A percentile compares a stretch with the other conserved stretches of the same genome.
These are phyloP conservation scores for Saturnia japonica DNA, from an alignment of 2,888 invertebrate genomes.

Conservation along the genomic window DNA sequence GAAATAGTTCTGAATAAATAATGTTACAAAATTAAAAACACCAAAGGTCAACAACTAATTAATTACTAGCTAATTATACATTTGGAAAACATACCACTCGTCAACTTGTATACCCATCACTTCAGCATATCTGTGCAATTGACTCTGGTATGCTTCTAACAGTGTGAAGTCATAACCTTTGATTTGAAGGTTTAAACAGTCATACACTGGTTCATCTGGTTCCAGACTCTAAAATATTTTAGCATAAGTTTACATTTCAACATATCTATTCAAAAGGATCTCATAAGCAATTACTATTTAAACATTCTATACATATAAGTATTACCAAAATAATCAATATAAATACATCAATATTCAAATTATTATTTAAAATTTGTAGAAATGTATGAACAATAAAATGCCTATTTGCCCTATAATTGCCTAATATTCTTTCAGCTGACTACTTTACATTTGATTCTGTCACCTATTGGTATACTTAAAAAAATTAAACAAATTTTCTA, in stretches of 20 bases:
- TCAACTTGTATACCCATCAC: slow-evolving; percentile 89
- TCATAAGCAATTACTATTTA: neutral
- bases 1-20: too few relatives aligned
- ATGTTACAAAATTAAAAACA: neutral
- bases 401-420: neutral
- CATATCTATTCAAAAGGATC: neutral
- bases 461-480: neutral
- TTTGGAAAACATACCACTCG: slow-evolving; percentile 79
- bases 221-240: slow-evolving; percentile 78
- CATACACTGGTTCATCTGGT: slow-evolving; percentile 87
- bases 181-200: slow-evolving; percentile 88
- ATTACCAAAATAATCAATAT: neutral
- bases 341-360: neutral
- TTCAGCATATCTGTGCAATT: slow-evolving; percentile 87
- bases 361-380: neutral
- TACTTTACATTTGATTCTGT: neutral
- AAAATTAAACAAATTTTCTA: neutral
- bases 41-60: neutral
- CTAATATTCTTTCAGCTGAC: neutral
- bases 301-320: neutral
- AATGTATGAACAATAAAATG: neutral
- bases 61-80: neutral
- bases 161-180: slow-evolving; percentile 91
- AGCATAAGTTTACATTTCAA: neutral
- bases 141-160: slow-evolving; percentile 90